Base-by-base conservation (phyloP, 2,888 invertebrate species). In the Magallana nippona region DNA sequence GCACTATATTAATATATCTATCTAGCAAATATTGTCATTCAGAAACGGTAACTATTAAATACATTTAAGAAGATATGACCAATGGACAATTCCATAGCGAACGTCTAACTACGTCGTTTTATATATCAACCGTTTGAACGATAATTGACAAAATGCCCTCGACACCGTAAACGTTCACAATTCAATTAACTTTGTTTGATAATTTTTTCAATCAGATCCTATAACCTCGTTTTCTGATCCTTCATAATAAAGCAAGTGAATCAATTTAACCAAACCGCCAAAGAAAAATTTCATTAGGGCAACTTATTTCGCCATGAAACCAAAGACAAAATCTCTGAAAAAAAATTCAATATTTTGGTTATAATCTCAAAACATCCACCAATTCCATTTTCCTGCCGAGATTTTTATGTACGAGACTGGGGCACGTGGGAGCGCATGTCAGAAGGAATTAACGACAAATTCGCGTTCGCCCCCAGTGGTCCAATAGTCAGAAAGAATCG, bases 371-470 rank as follows among this genome's bases (percentile, higher is more conserved):
- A 71, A 22, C 27, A 71, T 71, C 71, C 71, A 15, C 10, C 71
- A 27, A 71, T 71, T 71, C 71, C 22, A 71, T 71, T 71, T 71
- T 71, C 71, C 71, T 71, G 71, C 71, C 27, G 71, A 71, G 71
- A 71, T 71, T 60, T 63, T 71, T 22, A 71, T 32, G 71, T 15
- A 22, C 15, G 32, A 27, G 71, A 27, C 15, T 13, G 27, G 71
- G 13, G 71, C 71, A 27, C 71, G 5, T 15, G 71, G 71, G 71
- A 32, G 22, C 27, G 27, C 13, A 32, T 71, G 71, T 71, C 71
- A 32, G 22, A 15, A 27, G 13, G 71, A 71, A 71, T 71, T 71
- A 71, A 32, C 71, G n/a, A n/a, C 60, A n/a, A n/a, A 60, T 60
- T 19, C 10, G 71, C 32, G 15, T 71, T 71, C 19, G 13, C 22